phyloP scores from a whole-genome alignment of 2,888 invertebrate genomes.

The Ganaspis brasiliensis region DNA sequence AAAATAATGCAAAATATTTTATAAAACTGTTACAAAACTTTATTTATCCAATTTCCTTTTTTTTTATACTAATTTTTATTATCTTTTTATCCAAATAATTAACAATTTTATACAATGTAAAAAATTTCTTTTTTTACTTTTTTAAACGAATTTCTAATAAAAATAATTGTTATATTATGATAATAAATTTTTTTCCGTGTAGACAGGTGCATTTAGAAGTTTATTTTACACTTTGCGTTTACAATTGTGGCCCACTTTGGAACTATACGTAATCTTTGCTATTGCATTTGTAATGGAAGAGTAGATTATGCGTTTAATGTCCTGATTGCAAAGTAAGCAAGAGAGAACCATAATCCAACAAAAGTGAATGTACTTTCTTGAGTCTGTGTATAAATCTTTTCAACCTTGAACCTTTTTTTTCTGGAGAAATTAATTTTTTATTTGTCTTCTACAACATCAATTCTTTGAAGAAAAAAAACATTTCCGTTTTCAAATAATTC shows the following conservation, averaged over 20 bases:
- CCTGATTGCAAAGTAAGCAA: not conserved
- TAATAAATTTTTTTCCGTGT: not conserved
- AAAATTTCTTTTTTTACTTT: too few relatives aligned
- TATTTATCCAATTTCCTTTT: too few relatives aligned
- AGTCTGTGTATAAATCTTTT: not conserved
- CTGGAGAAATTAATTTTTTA: not conserved
- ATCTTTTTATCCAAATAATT: too few relatives aligned
- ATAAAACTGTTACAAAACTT: too few relatives aligned
- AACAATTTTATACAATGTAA: too few relatives aligned
- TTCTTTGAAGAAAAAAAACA: not conserved
- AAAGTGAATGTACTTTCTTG: constrained; percentile 34
- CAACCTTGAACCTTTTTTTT: not conserved
- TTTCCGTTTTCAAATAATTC: not conserved
- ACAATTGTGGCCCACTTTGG: constrained; percentile 13
- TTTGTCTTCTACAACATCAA: not conserved
- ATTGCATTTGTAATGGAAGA: constrained; percentile 13
- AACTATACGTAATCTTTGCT: not conserved
- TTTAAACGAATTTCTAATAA: not conserved
- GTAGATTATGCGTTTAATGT: constrained; percentile 30
- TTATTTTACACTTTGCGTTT: not conserved
- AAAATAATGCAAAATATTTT: too few relatives aligned
- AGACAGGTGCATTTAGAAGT: not conserved
- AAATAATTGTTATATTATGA: not conserved
- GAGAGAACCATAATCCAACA: not conserved
- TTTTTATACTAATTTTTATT: too few relatives aligned